Evolutionary conservation across 2,888 invertebrate species (phyloP).

Genomic region (Caenorhabditis zanzibari): DNA sequence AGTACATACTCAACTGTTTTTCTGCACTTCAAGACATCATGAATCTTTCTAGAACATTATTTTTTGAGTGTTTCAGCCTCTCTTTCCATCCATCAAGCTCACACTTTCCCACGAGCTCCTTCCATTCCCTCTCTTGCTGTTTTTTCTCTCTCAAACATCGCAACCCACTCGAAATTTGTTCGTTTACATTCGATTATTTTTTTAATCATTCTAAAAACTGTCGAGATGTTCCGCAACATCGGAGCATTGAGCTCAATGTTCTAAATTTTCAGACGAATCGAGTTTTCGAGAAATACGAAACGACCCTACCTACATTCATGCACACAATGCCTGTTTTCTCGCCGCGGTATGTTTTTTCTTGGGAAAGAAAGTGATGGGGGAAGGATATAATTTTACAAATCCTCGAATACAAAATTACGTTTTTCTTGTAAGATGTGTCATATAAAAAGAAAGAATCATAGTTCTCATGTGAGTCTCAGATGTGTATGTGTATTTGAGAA

Average conservation of each 20-base stretch:
- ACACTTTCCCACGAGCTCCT: conserved; percentile 24
- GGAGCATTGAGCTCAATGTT: conserved; percentile 4
- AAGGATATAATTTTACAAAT: neutral
- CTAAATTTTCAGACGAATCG: neutral
- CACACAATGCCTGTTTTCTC: conserved; percentile 38
- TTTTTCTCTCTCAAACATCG: neutral
- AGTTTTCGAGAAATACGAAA: neutral
- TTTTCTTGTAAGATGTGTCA: neutral
- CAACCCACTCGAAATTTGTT: conserved; percentile 49
- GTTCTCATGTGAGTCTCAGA: conserved; percentile 19
- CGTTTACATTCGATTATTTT: conserved; percentile 52
- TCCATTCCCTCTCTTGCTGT: neutral
- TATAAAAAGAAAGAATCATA: conserved; percentile 15
- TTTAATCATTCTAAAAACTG: neutral
- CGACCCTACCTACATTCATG: conserved; percentile 1
- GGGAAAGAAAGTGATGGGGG: neutral
- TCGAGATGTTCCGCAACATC: neutral
- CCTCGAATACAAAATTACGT: conserved; percentile 1
- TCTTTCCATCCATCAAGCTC: neutral
- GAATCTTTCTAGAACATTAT: conserved; percentile 2
- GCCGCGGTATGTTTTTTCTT: conserved; percentile 9
- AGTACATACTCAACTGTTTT: no score
- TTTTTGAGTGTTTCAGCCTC: no score
- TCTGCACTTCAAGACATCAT: neutral
- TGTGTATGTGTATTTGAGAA: conserved; percentile 21